phyloP scores from a whole-genome alignment of 2,888 invertebrate species.

The Polydrusus pterygomalis region DNA sequence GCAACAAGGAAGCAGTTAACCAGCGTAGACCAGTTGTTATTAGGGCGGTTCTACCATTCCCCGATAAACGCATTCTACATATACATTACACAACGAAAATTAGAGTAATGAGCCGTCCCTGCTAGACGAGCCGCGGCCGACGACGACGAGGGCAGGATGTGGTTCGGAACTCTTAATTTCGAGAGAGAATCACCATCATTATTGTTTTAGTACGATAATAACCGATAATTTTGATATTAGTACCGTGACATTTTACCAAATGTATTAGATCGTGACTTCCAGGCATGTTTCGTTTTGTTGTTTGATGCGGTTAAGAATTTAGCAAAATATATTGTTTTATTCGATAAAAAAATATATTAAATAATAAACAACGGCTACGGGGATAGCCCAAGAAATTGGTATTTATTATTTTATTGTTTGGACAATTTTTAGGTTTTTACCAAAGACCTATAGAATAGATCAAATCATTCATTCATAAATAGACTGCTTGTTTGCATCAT shows the following conservation, averaged over 20 bases:
- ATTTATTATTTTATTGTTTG: too few species aligned
- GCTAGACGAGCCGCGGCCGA: constrained; percentile 52
- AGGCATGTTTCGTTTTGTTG: not conserved
- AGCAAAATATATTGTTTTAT: too few species aligned
- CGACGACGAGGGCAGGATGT: constrained; percentile 50
- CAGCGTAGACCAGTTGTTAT: constrained; percentile 65
- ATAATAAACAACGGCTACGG: too few species aligned
- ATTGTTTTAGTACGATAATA: constrained; percentile 56
- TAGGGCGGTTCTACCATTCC: constrained; percentile 65
- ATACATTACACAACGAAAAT: constrained; percentile 54
- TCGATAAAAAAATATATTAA: too few species aligned
- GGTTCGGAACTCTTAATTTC: constrained; percentile 56
- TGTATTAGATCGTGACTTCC: constrained; percentile 44
- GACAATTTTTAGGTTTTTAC: too few species aligned
- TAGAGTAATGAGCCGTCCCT: constrained; percentile 57
- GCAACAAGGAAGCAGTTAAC: constrained; percentile 65
- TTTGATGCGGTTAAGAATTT: not conserved
- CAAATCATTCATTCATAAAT: too few species aligned
- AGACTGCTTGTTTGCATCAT: too few species aligned
- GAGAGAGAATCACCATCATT: constrained; percentile 53
- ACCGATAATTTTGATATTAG: constrained; percentile 62
- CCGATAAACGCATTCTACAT: constrained; percentile 55
- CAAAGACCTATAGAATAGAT: too few species aligned
- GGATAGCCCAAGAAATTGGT: too few species aligned
- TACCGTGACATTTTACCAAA: constrained; percentile 60